Base-by-base conservation (phyloP, 2,113 vertebrate species). In the Hydropotes inermis region DNA sequence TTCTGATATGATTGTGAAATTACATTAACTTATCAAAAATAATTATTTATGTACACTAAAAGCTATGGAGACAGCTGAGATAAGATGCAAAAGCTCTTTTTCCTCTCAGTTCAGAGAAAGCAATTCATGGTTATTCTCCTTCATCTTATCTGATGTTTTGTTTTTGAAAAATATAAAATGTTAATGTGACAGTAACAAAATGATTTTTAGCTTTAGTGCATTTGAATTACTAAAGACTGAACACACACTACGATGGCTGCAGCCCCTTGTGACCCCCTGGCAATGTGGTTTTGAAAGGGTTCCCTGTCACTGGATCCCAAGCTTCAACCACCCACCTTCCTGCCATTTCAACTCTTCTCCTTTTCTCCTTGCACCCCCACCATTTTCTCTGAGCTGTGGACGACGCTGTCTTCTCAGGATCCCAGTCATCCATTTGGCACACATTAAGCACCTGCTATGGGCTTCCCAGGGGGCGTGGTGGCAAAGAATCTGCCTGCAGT, bases 11-110 rank as follows among this genome's bases (percentile, higher is more conserved):
- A 87, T 97, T 98, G 52, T 95, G 87, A 95, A 93, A 96, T 97
- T 94, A 85, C 92, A 84, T 98, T 98, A 98, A 90, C 87, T 98
- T 99, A 98, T 98, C 98, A 96, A 87, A 91, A 97, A 79, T 92
- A 94, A 94, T 97, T 98, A 98, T 97, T 98, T 98, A 97, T 83
- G 83, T 88, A 97, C 3, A 0, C 90, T 97, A 96, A 84, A 45
- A 70, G 93, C 96, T 4, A 1, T 90, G 87, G 95, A 89, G 96
- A 95, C 94, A 55, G 74, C 74, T 97, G 36, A 97, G 97, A 98
- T 98, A 98, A 98, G 94, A 97, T 96, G 47, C 3, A 43, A 89
- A 97, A 92, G 61, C 92, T 76, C 10, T 96, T 97, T 98, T 98
- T 81, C n/a, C 78, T 90, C 43, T 97, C 60, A 82, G 57, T 55